Conservation (phyloP, 2,888 invertebrate genomes). For the Leucophora obtusa region DNA sequence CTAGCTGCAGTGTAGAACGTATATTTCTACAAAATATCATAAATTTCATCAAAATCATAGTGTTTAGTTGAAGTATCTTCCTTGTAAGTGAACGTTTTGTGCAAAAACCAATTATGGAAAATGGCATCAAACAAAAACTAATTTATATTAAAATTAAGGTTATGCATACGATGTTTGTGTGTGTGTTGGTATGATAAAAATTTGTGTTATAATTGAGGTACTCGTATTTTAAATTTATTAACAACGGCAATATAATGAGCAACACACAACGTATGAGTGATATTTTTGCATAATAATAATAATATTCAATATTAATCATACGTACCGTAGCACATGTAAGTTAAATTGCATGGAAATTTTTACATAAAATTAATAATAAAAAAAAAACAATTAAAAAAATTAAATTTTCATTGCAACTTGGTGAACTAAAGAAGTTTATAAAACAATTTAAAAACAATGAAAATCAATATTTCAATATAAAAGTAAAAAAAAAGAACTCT, state of each 20-base stretch:
- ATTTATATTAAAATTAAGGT: conserved; percentile 6
- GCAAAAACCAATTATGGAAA: conserved; percentile 2
- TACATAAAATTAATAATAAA: neutral
- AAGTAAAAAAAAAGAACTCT: neutral
- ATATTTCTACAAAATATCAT: no score
- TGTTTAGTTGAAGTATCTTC: no score
- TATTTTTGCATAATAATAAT: neutral
- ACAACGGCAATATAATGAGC: neutral
- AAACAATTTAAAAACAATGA: neutral
- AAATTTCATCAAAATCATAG: no score
- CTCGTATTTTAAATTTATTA: neutral
- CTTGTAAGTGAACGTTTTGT: neutral
- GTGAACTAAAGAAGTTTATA: neutral
- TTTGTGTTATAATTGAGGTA: neutral
- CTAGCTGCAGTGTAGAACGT: no score
- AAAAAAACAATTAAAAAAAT: conserved; percentile 2
- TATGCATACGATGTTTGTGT: no score
- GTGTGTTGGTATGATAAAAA: neutral
- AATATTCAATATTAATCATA: neutral
- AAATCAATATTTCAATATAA: neutral
- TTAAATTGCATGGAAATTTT: neutral
- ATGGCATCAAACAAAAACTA: neutral
- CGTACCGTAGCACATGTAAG: neutral
- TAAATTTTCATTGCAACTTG: neutral
- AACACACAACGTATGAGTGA: neutral